phyloP scores from a whole-genome alignment of 2,888 invertebrate genomes.

The Protonemura montana region DNA sequence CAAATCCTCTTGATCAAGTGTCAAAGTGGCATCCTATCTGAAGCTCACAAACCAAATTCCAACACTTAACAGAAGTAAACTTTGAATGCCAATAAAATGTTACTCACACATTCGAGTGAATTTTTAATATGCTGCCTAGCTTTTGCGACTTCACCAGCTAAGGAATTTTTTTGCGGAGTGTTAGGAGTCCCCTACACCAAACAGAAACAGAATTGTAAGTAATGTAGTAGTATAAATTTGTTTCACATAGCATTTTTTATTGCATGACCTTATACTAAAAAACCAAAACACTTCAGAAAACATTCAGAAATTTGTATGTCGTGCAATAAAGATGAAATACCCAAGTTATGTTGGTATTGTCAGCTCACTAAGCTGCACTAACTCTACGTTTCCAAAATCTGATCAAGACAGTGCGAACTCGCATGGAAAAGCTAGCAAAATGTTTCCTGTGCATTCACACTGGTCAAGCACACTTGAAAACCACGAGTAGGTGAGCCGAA shows the following conservation, averaged over 20 bases:
- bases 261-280: not conserved
- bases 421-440: too few species aligned
- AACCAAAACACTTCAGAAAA: conserved; percentile 42
- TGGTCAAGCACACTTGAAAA: too few species aligned
- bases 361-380: too few species aligned
- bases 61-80: not conserved
- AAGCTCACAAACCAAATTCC: too few species aligned
- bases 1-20: not conserved
- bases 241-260: not conserved
- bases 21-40: not conserved
- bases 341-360: not conserved
- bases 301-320: conserved; percentile 16
- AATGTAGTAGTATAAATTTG: not conserved
- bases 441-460: too few species aligned
- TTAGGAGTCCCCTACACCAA: conserved; percentile 57
- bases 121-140: conserved; percentile 82
- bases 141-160: conserved; percentile 86
- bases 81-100: conserved; percentile 10
- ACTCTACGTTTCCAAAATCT: too few species aligned
- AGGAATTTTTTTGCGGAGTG: conserved; percentile 64
- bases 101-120: conserved; percentile 64
- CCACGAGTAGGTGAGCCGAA: too few species aligned
- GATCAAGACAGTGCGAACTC: too few species aligned
- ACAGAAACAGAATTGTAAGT: conserved; percentile 50
- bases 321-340: not conserved